Evolutionary conservation across 2,113 vertebrate genomes (phyloP).

Genomic region (Amazona vittata): DNA sequence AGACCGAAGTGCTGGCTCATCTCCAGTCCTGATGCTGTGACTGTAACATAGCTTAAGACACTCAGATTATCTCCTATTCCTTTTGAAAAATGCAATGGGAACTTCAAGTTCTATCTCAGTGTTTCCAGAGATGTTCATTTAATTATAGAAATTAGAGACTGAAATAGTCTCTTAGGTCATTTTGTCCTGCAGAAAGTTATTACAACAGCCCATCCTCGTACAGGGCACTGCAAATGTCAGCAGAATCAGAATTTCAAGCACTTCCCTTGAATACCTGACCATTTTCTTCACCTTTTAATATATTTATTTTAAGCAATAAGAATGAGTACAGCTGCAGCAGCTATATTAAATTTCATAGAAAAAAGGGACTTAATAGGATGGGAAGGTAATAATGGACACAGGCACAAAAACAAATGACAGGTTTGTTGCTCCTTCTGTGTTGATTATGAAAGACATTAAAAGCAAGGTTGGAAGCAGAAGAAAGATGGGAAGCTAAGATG

Average conservation of each 20-base stretch:
- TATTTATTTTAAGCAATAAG: conserved; percentile 3
- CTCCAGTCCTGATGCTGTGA: neutral
- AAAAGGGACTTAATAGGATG: neutral
- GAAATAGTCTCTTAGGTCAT: neutral
- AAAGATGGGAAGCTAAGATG: neutral
- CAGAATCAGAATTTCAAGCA: neutral
- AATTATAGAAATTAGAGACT: conserved; percentile 16
- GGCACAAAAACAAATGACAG: neutral
- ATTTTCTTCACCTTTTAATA: neutral
- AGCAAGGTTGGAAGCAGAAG: neutral
- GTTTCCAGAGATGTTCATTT: neutral
- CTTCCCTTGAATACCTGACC: neutral
- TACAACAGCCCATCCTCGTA: neutral
- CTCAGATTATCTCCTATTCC: conserved; percentile 17
- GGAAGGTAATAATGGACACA: neutral
- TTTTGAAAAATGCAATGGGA: conserved; percentile 12
- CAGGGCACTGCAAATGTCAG: neutral
- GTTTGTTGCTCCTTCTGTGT: neutral
- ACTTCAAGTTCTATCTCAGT: conserved; percentile 28
- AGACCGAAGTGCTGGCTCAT: neutral
- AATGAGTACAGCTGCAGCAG: neutral
- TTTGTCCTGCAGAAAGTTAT: neutral
- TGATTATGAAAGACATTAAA: neutral
- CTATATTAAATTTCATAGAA: conserved; percentile 17
- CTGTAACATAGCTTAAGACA: neutral